phyloP scores from a whole-genome alignment of 2,113 vertebrate species.

The Gracilinanus agilis region DNA sequence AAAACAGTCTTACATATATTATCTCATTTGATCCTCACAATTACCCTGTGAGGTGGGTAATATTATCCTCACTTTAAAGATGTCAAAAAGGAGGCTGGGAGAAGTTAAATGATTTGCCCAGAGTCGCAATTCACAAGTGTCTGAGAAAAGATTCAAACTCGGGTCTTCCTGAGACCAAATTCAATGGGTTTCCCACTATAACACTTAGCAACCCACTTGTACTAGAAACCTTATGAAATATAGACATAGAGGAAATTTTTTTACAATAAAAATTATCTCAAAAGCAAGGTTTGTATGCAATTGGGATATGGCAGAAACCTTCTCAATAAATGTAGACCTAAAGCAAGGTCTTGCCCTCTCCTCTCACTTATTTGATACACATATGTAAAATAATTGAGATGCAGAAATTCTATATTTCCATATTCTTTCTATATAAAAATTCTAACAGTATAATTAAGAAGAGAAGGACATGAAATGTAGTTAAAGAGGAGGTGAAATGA shows the following conservation, averaged over 20 bases:
- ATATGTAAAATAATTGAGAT: not conserved
- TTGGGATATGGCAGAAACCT: not conserved
- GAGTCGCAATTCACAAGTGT: not conserved
- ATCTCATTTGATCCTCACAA: not conserved
- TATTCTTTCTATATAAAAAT: not conserved
- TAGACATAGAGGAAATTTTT: not conserved
- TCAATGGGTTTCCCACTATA: not conserved
- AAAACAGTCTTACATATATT: not conserved
- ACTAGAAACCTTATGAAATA: not conserved
- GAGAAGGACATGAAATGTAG: not conserved
- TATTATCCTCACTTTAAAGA: not conserved
- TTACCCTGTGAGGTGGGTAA: not conserved
- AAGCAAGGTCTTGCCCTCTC: not conserved
- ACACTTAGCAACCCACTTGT: not conserved
- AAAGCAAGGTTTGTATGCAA: not conserved
- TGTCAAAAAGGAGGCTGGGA: not conserved
- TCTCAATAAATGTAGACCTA: not conserved
- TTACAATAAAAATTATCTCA: not conserved
- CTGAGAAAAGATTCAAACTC: not conserved
- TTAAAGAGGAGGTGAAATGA: not conserved
- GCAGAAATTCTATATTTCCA: not conserved
- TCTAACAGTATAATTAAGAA: not conserved
- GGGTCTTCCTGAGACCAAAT: not conserved
- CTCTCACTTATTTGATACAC: not conserved
- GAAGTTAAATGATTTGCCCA: too few relatives aligned